phyloP scores from a whole-genome alignment of 2,797 vertebrate genomes.

The Synaphobranchus kaupii region DNA sequence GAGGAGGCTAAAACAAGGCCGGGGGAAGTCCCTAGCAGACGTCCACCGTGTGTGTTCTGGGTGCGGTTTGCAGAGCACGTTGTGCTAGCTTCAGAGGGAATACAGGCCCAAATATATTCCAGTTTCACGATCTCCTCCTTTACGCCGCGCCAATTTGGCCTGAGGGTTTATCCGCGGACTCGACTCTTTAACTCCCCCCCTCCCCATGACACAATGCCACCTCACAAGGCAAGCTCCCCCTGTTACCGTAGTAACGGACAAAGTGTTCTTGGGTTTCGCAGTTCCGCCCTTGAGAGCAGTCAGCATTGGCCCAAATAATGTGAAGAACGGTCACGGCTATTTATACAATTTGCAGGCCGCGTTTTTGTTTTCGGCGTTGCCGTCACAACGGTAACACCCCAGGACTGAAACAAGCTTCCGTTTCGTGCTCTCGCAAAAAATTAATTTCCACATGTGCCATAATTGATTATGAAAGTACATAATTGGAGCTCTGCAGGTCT shows the following conservation, averaged over 20 bases:
- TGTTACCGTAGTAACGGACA: conserved; percentile 2
- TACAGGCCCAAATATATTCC: neutral
- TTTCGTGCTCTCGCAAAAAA: neutral
- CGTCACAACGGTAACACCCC: conserved; percentile 16
- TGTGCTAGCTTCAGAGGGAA: conserved; percentile 3
- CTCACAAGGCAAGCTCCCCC: neutral
- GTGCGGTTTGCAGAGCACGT: neutral
- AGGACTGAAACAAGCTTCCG: neutral
- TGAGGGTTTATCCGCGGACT: neutral
- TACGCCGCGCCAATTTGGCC: neutral
- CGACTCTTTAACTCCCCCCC: neutral
- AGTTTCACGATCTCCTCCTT: neutral
- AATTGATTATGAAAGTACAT: neutral
- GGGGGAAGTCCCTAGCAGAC: neutral
- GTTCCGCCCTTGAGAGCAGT: neutral
- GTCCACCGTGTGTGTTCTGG: neutral
- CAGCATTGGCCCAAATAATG: neutral
- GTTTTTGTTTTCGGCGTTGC: conserved; percentile 7
- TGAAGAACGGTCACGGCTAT: neutral
- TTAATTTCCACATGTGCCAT: conserved; percentile 11
- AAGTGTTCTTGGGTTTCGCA: conserved; percentile 30
- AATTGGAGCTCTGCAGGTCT: neutral
- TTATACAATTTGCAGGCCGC: neutral
- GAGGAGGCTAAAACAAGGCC: neutral
- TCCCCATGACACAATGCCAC: neutral